phyloP scores from a whole-genome alignment of 1,140 invertebrate species.

The Neotoxoptera formosana region DNA sequence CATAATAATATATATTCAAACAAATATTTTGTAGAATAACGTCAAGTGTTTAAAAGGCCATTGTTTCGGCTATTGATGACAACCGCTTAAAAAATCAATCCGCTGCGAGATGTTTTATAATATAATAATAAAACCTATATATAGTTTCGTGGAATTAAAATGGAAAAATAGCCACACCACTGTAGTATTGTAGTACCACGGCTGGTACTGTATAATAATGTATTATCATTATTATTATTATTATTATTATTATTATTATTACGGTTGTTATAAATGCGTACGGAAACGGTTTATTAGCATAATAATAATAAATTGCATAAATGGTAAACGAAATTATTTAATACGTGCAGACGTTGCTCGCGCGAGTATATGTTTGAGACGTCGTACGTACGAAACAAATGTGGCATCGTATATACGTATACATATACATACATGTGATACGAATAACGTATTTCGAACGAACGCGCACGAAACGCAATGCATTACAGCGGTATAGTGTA shows the following conservation, averaged over 20 bases:
- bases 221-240: not conserved
- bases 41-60: not conserved
- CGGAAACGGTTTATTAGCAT: not conserved
- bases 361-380: not conserved
- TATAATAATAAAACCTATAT: not conserved
- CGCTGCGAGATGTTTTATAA: not conserved
- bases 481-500: not conserved
- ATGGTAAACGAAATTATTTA: not conserved
- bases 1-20: not conserved
- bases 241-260: not conserved
- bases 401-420: not conserved
- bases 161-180: not conserved
- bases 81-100: constrained; percentile 30
- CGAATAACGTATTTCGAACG: not conserved
- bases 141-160: not conserved
- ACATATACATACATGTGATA: too few species aligned
- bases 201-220: not conserved
- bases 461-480: not conserved
- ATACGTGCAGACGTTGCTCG: not conserved
- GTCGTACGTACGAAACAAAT: not conserved
- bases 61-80: constrained; percentile 1
- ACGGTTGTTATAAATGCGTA: not conserved
- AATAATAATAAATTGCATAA: not conserved
- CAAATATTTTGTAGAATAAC: not conserved
- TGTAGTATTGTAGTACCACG: too few species aligned